These are phyloP conservation scores for Larimichthys crocea DNA, from an alignment of 2,113 vertebrate species.

Conservation along the genomic window DNA sequence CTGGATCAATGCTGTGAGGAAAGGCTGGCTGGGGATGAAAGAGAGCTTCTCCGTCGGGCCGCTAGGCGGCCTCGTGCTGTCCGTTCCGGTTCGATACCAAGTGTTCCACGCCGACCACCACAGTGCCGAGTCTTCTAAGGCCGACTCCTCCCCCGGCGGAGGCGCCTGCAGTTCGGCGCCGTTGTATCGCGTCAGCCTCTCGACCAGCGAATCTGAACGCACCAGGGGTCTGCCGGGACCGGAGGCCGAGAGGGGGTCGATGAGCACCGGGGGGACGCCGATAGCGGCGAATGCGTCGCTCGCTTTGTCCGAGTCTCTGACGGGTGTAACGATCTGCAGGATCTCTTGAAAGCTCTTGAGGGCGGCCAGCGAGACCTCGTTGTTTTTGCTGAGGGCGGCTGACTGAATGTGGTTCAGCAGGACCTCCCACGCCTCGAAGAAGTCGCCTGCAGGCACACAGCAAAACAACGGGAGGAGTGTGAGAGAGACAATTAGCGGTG, in stretches of 20 bases:
- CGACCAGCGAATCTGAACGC: constrained; percentile 93
- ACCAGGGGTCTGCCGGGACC: constrained; percentile 90
- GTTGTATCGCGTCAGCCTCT: constrained; percentile 88
- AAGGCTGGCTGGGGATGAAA: constrained; percentile 98
- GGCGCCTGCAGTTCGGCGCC: constrained; percentile 77
- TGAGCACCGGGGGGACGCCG: constrained; percentile 87
- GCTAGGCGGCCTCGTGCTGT: constrained; percentile 92
- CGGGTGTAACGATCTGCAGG: constrained; percentile 95
- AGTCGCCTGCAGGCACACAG: constrained; percentile 88
- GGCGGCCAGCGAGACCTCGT: constrained; percentile 96
- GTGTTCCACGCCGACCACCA: constrained; percentile 99
- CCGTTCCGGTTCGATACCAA: constrained; percentile 95
- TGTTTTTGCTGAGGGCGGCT: constrained; percentile 98
- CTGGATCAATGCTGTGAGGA: constrained; percentile 97
- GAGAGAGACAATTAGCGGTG: neutral
- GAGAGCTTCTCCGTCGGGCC: constrained; percentile 87
- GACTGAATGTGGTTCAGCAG: constrained; percentile 98
- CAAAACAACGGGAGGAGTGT: neutral
- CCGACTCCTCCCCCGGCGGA: constrained; percentile 87
- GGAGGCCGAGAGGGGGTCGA: constrained; percentile 88
- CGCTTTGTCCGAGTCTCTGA: constrained; percentile 90
- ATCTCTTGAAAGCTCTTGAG: constrained; percentile 99
- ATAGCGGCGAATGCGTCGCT: constrained; percentile 86
- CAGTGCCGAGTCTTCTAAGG: constrained; percentile 92
- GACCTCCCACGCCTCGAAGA: constrained; percentile 97